These are phyloP conservation scores for Poeciliopsis turneri DNA, from an alignment of 2,797 vertebrate genomes.

Conservation along the genomic window DNA sequence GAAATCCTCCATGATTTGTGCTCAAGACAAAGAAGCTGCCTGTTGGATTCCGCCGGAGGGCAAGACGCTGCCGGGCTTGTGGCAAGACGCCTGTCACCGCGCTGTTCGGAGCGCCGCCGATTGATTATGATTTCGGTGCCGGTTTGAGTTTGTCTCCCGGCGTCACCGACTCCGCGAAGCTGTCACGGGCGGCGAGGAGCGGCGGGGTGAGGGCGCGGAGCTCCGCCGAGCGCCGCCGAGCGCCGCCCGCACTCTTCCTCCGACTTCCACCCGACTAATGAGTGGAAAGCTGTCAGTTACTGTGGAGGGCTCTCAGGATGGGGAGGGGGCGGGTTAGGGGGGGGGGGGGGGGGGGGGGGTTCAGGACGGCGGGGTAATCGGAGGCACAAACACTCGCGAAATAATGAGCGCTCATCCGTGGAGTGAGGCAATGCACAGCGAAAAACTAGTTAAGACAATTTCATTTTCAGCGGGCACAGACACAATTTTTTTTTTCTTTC, in stretches of 20 bases:
- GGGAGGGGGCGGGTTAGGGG: neutral
- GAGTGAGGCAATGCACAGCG: conserved; percentile 62
- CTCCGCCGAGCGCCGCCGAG: conserved; percentile 14
- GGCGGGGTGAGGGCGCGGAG: conserved; percentile 23
- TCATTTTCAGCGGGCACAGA: conserved; percentile 63
- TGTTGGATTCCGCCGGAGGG: conserved; percentile 53
- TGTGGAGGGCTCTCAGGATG: conserved; percentile 35
- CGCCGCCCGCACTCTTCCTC: conserved; percentile 30
- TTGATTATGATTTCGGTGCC: conserved; percentile 57
- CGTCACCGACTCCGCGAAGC: conserved; percentile 19
- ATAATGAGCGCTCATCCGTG: conserved; percentile 59
- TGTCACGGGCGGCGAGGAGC: conserved; percentile 44
- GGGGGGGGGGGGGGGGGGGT: conserved; percentile 8
- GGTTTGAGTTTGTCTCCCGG: conserved; percentile 41
- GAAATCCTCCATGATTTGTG: conserved; percentile 68
- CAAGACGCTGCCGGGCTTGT: conserved; percentile 55
- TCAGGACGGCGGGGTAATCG: conserved; percentile 51
- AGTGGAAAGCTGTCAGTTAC: conserved; percentile 67
- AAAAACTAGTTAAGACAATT: conserved; percentile 77
- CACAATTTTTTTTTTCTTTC: conserved; percentile 57
- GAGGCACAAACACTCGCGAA: conserved; percentile 35
- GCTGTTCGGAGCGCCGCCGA: conserved; percentile 33
- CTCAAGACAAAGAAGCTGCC: conserved; percentile 51
- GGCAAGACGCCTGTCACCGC: conserved; percentile 51
- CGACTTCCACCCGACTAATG: conserved; percentile 55